A percentile compares a stretch with the other conserved stretches of the same genome.
These are phyloP conservation scores for Molorchus minor DNA, from an alignment of 2,888 invertebrate species.

Conservation along the genomic window DNA sequence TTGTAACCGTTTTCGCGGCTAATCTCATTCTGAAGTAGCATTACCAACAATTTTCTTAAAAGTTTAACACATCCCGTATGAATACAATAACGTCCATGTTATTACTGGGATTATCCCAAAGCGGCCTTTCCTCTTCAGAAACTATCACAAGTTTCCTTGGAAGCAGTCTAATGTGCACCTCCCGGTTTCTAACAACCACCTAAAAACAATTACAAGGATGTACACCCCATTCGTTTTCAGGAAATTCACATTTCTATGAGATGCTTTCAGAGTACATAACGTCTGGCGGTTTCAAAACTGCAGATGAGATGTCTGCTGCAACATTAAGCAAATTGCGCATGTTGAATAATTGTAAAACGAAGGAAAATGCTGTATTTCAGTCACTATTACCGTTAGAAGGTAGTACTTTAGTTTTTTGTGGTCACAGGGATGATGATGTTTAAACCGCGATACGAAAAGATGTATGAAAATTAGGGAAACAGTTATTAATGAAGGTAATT, in stretches of 20 bases:
- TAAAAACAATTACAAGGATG: slow-evolving; percentile 12
- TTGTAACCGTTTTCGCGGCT: too few species aligned
- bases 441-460: too few species aligned
- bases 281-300: slow-evolving; percentile 22
- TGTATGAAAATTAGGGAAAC: too few species aligned
- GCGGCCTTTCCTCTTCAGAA: neutral
- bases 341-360: slow-evolving; percentile 37
- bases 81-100: too few species aligned
- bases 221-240: slow-evolving; percentile 4
- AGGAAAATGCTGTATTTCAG: slow-evolving; percentile 11
- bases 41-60: too few species aligned
- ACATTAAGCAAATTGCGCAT: slow-evolving; percentile 36
- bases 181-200: neutral
- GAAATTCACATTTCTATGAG: slow-evolving; percentile 8
- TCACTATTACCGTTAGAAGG: neutral
- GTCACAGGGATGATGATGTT: neutral
- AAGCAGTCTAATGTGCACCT: neutral
- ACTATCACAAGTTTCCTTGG: neutral
- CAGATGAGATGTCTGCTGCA: slow-evolving; percentile 24
- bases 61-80: too few species aligned
- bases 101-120: too few species aligned
- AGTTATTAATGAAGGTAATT: too few species aligned
- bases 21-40: too few species aligned
- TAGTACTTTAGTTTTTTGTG: neutral
- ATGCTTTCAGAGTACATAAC: slow-evolving; percentile 1